Evolutionary conservation across 2,888 invertebrate genomes (phyloP), one percentile per base, ranked within the genome.

Genomic region (Sericinus montela): DNA sequence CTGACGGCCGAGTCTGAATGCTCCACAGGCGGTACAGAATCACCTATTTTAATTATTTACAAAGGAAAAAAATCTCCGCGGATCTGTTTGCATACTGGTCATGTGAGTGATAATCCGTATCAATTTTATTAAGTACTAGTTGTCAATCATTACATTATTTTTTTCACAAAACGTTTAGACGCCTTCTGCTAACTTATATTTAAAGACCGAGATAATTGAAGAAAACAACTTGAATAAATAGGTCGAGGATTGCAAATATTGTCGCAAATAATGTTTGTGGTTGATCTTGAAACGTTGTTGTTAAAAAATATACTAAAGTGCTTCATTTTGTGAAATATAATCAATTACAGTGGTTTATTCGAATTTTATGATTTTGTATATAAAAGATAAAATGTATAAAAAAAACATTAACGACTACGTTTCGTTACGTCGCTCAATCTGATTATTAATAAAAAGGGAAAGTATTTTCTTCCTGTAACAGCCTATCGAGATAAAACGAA

Each of bases 51-150:
- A 49, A 49, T 44, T 50, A 37, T 41, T 41, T 9, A 45, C 50
- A 28, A 37, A 9, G 10, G 30, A 37, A 37, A 48, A 35, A 44
- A 37, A 36, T 34, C 13, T 35, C 25, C 11, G 19, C n/a, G 29
- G 32, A 37, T 32, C 14, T 32, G 32, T 48, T 48, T 42, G 23
- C 30, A 9, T 1, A 29, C 13, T 2, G 36, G 32, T 48, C 43
- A 48, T 48, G 48, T 43, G 43, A 45, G 37, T 25, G 45, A 50
- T 50, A 50, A 45, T 45, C 45, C 41, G 14, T 41, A 50, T 50
- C 49, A 9, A 29, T 10, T 41, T 36, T 35, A 29, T 35, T 30
- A 23, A 37, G 28, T 36, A 34, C 41, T 25, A 8, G 7, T 47
- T 41, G 36, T 30, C 47, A 29, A 41, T 41, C 29, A 35, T 38